Conservation (phyloP, 2,113 vertebrate species). For the Synchiropus splendidus region DNA sequence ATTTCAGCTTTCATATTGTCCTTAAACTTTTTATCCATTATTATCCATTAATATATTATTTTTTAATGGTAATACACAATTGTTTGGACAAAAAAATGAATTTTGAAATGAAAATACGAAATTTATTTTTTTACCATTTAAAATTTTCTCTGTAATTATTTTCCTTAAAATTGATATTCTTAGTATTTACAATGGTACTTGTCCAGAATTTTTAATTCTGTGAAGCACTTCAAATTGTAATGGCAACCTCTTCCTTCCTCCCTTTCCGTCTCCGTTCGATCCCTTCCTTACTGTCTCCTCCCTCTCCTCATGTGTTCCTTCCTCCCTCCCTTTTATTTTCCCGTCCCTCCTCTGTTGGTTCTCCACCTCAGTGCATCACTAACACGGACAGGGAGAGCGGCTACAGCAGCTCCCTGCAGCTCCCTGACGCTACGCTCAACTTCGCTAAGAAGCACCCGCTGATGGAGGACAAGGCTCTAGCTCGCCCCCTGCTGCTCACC, state of each 20-base stretch:
- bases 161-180: too few species aligned
- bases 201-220: too few species aligned
- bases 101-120: too few species aligned
- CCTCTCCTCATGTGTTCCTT: background rate
- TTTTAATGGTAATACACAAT: too few species aligned
- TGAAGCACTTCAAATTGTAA: too few species aligned
- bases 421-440: constrained; percentile 90
- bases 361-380: constrained; percentile 79
- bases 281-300: constrained; percentile 3
- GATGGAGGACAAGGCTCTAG: constrained; percentile 79
- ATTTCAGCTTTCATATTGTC: too few species aligned
- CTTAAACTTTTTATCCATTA: too few species aligned
- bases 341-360: background rate
- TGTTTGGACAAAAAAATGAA: too few species aligned
- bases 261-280: constrained; percentile 2
- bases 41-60: too few species aligned
- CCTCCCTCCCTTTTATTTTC: background rate
- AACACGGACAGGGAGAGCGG: constrained; percentile 78
- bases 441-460: constrained; percentile 95
- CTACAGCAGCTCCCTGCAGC: constrained; percentile 83
- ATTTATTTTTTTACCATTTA: too few species aligned
- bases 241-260: constrained; percentile 11
- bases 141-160: too few species aligned
- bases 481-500: constrained; percentile 86
- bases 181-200: too few species aligned